phyloP scores from a whole-genome alignment of 2,113 vertebrate genomes.

The Lepisosteus osseus region DNA sequence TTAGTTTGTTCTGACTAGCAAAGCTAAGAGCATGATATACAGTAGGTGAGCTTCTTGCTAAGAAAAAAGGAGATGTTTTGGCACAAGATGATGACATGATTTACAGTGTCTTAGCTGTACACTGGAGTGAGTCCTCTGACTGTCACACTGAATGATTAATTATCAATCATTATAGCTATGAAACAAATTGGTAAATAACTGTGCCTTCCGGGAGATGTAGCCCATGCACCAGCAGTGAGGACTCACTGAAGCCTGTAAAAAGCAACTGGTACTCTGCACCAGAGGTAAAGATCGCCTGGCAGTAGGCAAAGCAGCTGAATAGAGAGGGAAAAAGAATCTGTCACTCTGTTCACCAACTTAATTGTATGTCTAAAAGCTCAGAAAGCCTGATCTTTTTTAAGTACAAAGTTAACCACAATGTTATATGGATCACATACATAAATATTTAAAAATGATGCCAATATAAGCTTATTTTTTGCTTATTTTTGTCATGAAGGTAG shows the following conservation, averaged over 20 bases:
- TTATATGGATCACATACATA: too few species aligned
- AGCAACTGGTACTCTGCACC: slow-evolving; percentile 40
- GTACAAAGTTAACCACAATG: too few species aligned
- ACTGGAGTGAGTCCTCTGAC: slow-evolving; percentile 18
- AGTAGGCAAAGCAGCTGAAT: slow-evolving; percentile 12
- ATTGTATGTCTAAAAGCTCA: slow-evolving; percentile 3
- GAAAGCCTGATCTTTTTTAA: background rate
- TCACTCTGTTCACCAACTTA: slow-evolving; percentile 6
- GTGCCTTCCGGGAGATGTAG: slow-evolving; percentile 25
- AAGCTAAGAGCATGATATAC: too few species aligned
- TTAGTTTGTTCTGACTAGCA: too few species aligned
- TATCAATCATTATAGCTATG: slow-evolving; percentile 22
- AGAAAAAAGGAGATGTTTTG: background rate
- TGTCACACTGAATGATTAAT: slow-evolving; percentile 34
- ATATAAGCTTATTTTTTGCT: too few species aligned
- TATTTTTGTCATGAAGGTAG: too few species aligned
- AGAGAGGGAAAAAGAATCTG: slow-evolving; percentile 7
- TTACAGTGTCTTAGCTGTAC: slow-evolving; percentile 17
- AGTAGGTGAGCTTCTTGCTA: background rate
- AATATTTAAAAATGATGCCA: too few species aligned
- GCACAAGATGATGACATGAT: slow-evolving; percentile 20
- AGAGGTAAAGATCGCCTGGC: slow-evolving; percentile 16
- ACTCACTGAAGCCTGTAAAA: slow-evolving; percentile 36
- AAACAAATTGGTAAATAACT: slow-evolving; percentile 31
- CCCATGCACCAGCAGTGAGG: slow-evolving; percentile 20